Conservation (phyloP, 2,797 vertebrate genomes). For the Neopelma chrysocephalum region DNA sequence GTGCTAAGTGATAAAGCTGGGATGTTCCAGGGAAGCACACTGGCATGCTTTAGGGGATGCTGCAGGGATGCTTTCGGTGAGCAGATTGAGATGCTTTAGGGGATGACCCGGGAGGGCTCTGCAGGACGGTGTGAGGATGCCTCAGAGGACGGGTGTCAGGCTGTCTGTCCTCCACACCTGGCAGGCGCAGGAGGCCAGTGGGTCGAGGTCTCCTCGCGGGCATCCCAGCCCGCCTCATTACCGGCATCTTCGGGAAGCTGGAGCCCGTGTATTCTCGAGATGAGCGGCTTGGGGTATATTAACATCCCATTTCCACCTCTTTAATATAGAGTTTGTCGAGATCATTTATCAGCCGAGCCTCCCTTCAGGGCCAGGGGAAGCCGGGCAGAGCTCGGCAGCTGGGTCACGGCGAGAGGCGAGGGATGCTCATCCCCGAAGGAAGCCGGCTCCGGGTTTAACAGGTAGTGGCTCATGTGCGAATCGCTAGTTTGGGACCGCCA, state of each 20-base stretch:
- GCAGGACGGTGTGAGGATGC: neutral
- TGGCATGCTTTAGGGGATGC: neutral
- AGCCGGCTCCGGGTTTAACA: constrained; percentile 79
- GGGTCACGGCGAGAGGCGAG: constrained; percentile 75
- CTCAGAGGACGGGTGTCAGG: neutral
- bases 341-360: constrained; percentile 76
- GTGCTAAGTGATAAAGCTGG: neutral
- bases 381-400: constrained; percentile 78
- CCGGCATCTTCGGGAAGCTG: neutral
- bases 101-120: neutral
- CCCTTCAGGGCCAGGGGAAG: constrained; percentile 56
- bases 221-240: constrained; percentile 35
- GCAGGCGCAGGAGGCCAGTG: neutral
- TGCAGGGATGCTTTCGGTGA: neutral
- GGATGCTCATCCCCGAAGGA: constrained; percentile 76
- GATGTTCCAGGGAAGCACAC: neutral
- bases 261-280: constrained; percentile 73
- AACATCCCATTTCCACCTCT: constrained; percentile 80
- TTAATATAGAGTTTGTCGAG: constrained; percentile 77
- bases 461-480: constrained; percentile 92
- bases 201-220: neutral
- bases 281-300: constrained; percentile 77
- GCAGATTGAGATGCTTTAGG: neutral
- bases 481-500: constrained; percentile 77
- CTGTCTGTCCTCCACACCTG: neutral